Conservation (phyloP, 37 sponge, comb jelly and placozoan species). For the Haliclona indistincta region DNA sequence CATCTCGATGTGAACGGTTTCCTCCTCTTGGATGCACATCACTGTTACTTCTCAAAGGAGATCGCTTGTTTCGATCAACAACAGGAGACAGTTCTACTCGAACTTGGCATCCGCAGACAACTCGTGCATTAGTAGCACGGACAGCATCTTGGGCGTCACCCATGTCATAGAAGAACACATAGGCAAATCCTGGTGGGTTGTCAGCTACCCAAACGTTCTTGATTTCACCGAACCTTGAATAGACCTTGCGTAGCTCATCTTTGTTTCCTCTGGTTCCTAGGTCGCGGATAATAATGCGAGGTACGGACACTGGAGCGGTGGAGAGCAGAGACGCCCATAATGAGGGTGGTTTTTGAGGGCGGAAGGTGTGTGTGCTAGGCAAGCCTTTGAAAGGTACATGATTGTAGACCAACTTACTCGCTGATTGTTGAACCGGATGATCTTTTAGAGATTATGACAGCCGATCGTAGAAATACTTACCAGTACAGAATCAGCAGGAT, state of each 20-base stretch:
- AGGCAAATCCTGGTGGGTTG: slow-evolving; percentile 92
- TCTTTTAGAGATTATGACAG: no score
- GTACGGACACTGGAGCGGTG: slow-evolving; percentile 47
- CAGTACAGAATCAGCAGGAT: no score
- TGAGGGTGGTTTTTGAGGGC: no score
- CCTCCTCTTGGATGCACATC: slow-evolving; percentile 6
- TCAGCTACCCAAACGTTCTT: slow-evolving; percentile 82
- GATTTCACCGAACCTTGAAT: slow-evolving; percentile 44
- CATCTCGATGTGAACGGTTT: not conserved
- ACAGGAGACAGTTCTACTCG: slow-evolving; percentile 69
- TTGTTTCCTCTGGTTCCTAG: slow-evolving; percentile 64
- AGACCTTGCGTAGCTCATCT: slow-evolving; percentile 60
- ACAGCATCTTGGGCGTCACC: slow-evolving; percentile 82
- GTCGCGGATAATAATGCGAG: slow-evolving; percentile 62
- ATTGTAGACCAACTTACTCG: no score
- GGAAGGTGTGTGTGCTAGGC: no score
- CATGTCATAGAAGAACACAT: slow-evolving; percentile 63
- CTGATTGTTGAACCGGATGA: no score
- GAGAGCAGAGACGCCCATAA: no score
- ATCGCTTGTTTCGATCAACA: slow-evolving; percentile 38
- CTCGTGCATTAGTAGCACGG: slow-evolving; percentile 33
- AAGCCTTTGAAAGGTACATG: no score
- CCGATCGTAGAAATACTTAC: no score
- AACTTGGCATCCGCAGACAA: slow-evolving; percentile 67
- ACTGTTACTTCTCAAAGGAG: not conserved